phyloP scores from a whole-genome alignment of 2,888 invertebrate genomes.

The Pseudococcus jackbeardsleyi region DNA sequence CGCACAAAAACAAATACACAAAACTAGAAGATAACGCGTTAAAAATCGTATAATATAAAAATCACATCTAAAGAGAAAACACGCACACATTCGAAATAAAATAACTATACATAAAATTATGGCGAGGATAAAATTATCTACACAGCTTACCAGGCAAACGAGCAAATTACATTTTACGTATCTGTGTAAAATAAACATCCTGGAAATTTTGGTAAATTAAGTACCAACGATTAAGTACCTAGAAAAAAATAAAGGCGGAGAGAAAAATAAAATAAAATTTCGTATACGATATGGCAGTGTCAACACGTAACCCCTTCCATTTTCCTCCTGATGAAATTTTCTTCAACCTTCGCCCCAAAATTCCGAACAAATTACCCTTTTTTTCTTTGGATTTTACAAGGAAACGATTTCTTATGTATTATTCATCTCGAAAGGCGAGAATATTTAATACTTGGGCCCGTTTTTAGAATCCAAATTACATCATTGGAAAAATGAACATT shows the following conservation, averaged over 20 bases:
- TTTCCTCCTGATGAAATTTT: neutral
- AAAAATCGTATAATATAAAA: conserved; percentile 11
- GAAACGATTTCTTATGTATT: conserved; percentile 11
- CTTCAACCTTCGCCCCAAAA: no score
- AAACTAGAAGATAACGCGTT: conserved; percentile 14
- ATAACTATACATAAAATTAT: conserved; percentile 2
- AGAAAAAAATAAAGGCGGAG: neutral
- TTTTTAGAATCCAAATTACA: conserved; percentile 6
- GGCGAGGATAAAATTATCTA: conserved; percentile 4
- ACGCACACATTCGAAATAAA: neutral
- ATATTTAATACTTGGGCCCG: neutral
- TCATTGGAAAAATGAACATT: conserved; percentile 18
- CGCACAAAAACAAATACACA: neutral
- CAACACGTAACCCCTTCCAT: neutral
- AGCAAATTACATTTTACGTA: neutral
- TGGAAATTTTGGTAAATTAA: conserved; percentile 4
- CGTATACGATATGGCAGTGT: conserved; percentile 55
- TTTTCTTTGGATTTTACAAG: neutral
- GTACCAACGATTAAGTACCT: neutral
- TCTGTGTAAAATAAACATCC: neutral
- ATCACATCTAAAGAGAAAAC: neutral
- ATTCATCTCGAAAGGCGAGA: neutral
- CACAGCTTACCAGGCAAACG: neutral
- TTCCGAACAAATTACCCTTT: neutral
- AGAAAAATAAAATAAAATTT: neutral